Conservation (phyloP, 2,888 invertebrate species). For the Drosophila maculinotata region DNA sequence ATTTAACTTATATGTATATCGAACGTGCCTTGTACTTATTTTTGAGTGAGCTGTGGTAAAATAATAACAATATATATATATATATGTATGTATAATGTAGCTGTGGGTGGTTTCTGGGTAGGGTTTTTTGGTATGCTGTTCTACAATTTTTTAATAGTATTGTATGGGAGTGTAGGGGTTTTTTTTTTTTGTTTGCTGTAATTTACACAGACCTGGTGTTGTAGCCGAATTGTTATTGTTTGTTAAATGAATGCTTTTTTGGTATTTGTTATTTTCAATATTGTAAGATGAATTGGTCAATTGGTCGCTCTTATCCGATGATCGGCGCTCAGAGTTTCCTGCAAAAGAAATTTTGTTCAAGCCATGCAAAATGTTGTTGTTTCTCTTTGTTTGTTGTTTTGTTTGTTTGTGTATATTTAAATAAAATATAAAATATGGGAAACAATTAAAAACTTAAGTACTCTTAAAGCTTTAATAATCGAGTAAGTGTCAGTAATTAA, state of each 20-base stretch:
- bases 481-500: constrained; percentile 5
- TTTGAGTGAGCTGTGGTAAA: constrained; percentile 3
- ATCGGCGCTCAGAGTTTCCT: constrained; percentile 85
- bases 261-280: constrained; percentile 84
- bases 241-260: constrained; percentile 85
- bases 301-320: constrained; percentile 85
- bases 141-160: constrained; percentile 44
- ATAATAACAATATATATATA: constrained; percentile 8
- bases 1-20: constrained; percentile 7
- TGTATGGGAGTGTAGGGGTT: constrained; percentile 24
- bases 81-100: background rate
- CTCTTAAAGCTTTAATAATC: constrained; percentile 23
- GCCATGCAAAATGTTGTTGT: constrained; percentile 83
- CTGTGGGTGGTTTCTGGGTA: constrained; percentile 1
- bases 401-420: constrained; percentile 29
- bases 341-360: constrained; percentile 85
- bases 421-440: constrained; percentile 21
- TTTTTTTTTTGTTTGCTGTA: constrained; percentile 62
- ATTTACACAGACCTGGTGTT: constrained; percentile 85
- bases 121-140: constrained; percentile 18
- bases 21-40: constrained; percentile 30
- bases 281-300: constrained; percentile 84
- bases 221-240: constrained; percentile 85
- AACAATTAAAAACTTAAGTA: constrained; percentile 19
- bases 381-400: constrained; percentile 28